phyloP scores from a whole-genome alignment of 2,113 vertebrate genomes.

The Antigone vipio region DNA sequence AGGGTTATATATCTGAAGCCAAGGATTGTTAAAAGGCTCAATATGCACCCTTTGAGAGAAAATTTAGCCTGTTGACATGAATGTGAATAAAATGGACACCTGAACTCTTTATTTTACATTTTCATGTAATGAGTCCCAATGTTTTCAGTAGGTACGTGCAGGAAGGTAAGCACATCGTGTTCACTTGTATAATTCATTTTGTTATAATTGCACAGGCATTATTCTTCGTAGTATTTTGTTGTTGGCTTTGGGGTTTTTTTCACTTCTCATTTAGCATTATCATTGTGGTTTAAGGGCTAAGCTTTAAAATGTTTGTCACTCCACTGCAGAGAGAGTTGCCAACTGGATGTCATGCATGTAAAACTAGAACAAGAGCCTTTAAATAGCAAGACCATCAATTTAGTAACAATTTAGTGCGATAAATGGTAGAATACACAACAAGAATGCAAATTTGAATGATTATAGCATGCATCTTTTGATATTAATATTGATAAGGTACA shows the following conservation, averaged over 20 bases:
- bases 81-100: neutral
- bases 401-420: neutral
- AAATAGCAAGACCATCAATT: slow-evolving; percentile 3
- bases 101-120: neutral
- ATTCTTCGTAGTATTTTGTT: neutral
- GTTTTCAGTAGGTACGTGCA: neutral
- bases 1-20: neutral
- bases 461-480: neutral
- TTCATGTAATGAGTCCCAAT: rapidly evolving
- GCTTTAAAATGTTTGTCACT: neutral
- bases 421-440: neutral
- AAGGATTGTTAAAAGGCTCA: neutral
- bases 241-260: neutral
- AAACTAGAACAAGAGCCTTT: slow-evolving; percentile 27
- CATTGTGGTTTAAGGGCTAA: neutral
- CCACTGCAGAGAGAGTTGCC: neutral
- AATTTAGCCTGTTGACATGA: neutral
- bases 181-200: neutral
- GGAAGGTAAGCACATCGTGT: neutral
- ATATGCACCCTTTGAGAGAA: neutral
- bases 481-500: neutral
- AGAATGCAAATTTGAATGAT: neutral
- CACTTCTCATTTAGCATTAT: neutral
- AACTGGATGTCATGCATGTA: slow-evolving; percentile 10
- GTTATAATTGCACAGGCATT: neutral